Evolutionary conservation across 2,113 vertebrate species (phyloP).

Genomic region (Eclectus roratus): DNA sequence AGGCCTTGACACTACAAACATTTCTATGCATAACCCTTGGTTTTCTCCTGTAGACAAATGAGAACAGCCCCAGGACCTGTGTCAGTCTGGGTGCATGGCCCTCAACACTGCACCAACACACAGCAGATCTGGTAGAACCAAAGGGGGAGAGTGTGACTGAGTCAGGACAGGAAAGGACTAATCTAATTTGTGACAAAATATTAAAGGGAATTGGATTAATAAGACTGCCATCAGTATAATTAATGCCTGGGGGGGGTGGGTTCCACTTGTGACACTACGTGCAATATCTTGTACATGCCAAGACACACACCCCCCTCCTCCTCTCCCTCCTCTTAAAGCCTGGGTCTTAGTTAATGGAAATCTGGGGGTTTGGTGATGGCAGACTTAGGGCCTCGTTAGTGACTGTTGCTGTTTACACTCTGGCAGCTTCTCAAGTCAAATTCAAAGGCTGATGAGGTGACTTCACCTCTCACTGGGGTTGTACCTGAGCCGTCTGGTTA

Average conservation of each 20-base stretch:
- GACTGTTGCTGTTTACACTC: slow-evolving; percentile 36
- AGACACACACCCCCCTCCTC: background rate
- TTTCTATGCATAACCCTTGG: slow-evolving; percentile 19
- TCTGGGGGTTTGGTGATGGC: background rate
- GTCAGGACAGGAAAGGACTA: background rate
- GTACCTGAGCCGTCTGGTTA: background rate
- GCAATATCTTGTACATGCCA: background rate
- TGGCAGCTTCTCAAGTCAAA: slow-evolving; percentile 31
- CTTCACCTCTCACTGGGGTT: background rate
- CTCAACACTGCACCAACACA: background rate
- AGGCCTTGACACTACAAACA: slow-evolving; percentile 5
- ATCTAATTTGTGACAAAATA: background rate
- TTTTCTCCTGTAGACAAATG: background rate
- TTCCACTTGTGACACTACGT: background rate
- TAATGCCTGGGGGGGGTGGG: background rate
- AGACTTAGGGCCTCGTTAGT: slow-evolving; percentile 22
- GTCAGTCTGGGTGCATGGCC: background rate
- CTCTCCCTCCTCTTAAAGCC: background rate
- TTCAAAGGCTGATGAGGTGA: background rate
- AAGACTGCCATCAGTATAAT: background rate
- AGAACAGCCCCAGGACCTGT: background rate
- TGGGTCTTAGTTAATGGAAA: slow-evolving; percentile 38
- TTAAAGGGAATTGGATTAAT: slow-evolving; percentile 5
- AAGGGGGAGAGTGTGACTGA: background rate
- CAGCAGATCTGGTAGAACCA: background rate